These are phyloP conservation scores for Aspidapion aeneum DNA, from an alignment of 2,888 invertebrate genomes.

Conservation along the genomic window DNA sequence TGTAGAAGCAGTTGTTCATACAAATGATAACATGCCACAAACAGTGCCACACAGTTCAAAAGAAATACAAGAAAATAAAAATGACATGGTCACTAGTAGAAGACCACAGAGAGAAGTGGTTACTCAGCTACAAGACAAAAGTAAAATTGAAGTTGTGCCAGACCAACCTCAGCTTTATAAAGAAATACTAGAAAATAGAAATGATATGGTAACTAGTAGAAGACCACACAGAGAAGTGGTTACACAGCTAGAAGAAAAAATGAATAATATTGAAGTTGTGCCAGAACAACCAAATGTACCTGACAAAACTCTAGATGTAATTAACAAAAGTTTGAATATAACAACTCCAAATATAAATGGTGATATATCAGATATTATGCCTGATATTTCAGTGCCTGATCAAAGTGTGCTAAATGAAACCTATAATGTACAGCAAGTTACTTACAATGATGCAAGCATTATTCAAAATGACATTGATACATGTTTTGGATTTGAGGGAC, in stretches of 20 bases:
- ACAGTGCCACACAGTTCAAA: too few species aligned
- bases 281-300: background rate
- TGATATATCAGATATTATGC: background rate
- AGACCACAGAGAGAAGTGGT: too few species aligned
- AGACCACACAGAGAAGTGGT: too few species aligned
- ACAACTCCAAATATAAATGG: background rate
- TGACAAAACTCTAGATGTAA: background rate
- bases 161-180: too few species aligned
- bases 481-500: slow-evolving; percentile 18
- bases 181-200: too few species aligned
- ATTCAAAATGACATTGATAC: slow-evolving; percentile 8
- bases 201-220: too few species aligned
- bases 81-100: too few species aligned
- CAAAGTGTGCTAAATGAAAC: background rate
- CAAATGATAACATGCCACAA: too few species aligned
- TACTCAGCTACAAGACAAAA: too few species aligned
- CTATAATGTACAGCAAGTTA: background rate
- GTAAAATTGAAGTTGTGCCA: too few species aligned
- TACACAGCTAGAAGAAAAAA: too few species aligned
- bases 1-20: background rate
- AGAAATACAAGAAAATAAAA: too few species aligned
- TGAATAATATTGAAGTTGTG: background rate
- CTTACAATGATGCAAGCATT: background rate
- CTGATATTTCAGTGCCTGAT: background rate
- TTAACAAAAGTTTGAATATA: background rate